Evolutionary conservation across 1,140 invertebrate genomes (phyloP).

Genomic region (Drosophila prosaltans): DNA sequence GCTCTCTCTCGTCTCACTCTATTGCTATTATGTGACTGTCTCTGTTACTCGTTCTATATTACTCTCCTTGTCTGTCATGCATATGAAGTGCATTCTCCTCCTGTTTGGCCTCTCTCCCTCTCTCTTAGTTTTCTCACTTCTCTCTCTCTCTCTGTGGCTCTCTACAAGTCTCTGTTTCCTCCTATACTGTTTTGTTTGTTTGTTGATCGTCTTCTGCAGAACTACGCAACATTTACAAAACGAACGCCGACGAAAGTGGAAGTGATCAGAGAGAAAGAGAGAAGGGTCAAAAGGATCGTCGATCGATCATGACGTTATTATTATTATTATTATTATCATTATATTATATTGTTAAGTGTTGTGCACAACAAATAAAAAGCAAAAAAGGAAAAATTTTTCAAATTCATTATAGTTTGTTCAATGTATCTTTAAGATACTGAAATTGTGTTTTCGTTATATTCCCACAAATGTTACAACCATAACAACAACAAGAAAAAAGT

Average conservation of each 20-base stretch:
- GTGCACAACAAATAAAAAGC: conserved; percentile 20
- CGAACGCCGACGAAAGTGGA: conserved; percentile 78
- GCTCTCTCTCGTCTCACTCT: conserved; percentile 2
- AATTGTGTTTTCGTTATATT: conserved; percentile 28
- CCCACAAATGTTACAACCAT: conserved; percentile 34
- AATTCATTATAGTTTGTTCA: conserved; percentile 35
- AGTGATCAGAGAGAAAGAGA: conserved; percentile 56
- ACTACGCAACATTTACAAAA: conserved; percentile 79
- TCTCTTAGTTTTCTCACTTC: conserved; percentile 27
- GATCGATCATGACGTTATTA: conserved; percentile 33
- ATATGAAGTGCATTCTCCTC: conserved; percentile 13
- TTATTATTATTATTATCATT: conserved; percentile 39
- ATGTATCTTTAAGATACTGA: conserved; percentile 47
- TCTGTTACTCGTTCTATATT: conserved; percentile 25
- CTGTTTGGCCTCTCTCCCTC: conserved; percentile 34
- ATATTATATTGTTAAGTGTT: conserved; percentile 9
- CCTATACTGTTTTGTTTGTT: not conserved
- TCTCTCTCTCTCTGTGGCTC: conserved; percentile 15
- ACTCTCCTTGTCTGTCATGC: conserved; percentile 18
- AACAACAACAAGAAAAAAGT: conserved; percentile 30
- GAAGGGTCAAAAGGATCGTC: conserved; percentile 8
- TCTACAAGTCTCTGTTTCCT: conserved; percentile 28
- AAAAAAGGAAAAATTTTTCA: conserved; percentile 14
- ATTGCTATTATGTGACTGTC: not conserved
- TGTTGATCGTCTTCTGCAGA: conserved; percentile 47